These are phyloP conservation scores for Petrocephalus schoutedeni DNA, from an alignment of 2,797 vertebrate genomes.

Conservation along the genomic window DNA sequence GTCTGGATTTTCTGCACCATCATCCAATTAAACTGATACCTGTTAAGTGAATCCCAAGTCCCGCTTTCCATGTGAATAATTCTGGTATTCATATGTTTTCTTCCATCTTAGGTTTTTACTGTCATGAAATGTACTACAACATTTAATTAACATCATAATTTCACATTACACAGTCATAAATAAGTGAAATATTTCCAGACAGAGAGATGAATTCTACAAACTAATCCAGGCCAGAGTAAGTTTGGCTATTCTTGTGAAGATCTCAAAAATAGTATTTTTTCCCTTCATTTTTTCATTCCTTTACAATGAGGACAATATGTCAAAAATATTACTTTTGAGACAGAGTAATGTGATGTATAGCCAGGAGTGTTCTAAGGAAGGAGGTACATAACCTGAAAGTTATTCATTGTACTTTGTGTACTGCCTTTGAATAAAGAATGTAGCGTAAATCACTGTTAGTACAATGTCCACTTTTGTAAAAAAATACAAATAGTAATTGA, in stretches of 20 bases:
- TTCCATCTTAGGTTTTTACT: not conserved
- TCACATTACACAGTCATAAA: not conserved
- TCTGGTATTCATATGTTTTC: not conserved
- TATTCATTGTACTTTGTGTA: not conserved
- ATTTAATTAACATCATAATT: not conserved
- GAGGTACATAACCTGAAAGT: not conserved
- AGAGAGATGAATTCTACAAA: not conserved
- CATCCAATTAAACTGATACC: not conserved
- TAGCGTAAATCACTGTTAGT: not conserved
- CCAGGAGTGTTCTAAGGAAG: not conserved
- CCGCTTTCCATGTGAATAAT: not conserved
- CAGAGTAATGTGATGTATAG: not conserved
- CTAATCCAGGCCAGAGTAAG: not conserved
- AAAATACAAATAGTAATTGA: not conserved
- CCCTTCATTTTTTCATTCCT: not conserved
- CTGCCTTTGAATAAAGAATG: not conserved
- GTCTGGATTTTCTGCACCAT: not conserved
- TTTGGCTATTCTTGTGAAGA: not conserved
- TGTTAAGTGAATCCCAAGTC: not conserved
- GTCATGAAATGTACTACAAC: not conserved
- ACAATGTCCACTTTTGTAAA: not conserved
- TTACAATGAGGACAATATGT: not conserved
- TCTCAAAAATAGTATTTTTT: not conserved
- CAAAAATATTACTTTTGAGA: not conserved
- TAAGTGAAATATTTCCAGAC: too few relatives aligned